Percentiles rank a stretch among this genome's conserved stretches.
These are phyloP conservation scores for Sarcophaga peregrina DNA, from an alignment of 1,140 invertebrate genomes.

Conservation along the genomic window DNA sequence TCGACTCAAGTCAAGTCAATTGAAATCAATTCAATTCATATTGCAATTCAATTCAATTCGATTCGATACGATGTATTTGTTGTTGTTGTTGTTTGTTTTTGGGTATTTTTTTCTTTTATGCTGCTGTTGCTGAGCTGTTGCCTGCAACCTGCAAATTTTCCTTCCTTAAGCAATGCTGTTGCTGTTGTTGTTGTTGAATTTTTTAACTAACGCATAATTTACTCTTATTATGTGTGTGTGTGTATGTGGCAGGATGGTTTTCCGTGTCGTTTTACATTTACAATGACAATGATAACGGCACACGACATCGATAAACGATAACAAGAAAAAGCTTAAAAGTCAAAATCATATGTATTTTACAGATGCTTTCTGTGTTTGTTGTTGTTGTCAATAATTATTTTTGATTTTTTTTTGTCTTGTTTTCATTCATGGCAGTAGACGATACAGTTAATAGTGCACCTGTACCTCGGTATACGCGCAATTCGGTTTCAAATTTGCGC, in stretches of 20 bases:
- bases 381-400: no score
- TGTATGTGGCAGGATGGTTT: no score
- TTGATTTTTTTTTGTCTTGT: no score
- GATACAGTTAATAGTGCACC: no score
- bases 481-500: no score
- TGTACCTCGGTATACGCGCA: no score
- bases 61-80: not conserved
- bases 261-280: not conserved
- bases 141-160: no score
- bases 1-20: not conserved
- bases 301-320: not conserved
- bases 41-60: not conserved
- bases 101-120: no score
- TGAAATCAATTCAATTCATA: slow-evolving; percentile 1
- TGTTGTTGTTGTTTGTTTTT: not conserved
- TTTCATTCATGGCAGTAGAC: no score
- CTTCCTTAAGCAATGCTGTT: not conserved
- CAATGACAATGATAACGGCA: not conserved
- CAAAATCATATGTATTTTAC: not conserved
- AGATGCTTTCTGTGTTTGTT: not conserved
- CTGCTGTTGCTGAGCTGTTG: no score
- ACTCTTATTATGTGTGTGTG: not conserved
- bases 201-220: slow-evolving; percentile 11
- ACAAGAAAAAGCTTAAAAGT: not conserved
- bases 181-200: not conserved